A percentile compares a stretch with the other conserved stretches of the same genome.
These are phyloP conservation scores for Xiphorhynchus elegans DNA, from an alignment of 2,113 vertebrate species.

Conservation along the genomic window DNA sequence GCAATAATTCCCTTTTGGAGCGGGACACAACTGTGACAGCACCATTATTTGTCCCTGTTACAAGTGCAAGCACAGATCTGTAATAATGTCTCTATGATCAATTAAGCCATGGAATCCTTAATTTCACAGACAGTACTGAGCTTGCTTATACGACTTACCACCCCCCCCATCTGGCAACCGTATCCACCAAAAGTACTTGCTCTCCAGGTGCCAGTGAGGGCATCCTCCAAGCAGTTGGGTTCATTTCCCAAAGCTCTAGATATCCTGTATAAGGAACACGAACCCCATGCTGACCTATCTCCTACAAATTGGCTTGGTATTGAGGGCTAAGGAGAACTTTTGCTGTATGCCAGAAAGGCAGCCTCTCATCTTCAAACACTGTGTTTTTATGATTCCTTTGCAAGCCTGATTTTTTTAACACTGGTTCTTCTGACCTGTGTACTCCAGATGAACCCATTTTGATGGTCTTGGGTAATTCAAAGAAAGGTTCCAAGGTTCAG, in stretches of 20 bases:
- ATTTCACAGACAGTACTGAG: background rate
- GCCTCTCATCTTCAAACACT: background rate
- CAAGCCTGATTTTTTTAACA: background rate
- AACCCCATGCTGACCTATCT: background rate
- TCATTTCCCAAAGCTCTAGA: background rate
- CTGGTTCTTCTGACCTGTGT: background rate
- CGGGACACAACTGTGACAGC: too few relatives aligned
- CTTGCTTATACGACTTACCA: background rate
- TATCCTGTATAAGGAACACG: background rate
- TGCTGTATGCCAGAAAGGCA: background rate
- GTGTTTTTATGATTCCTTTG: background rate
- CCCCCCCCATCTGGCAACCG: background rate
- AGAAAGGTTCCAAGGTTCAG: background rate
- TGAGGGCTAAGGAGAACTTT: background rate
- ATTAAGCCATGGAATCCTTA: background rate
- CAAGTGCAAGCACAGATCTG: background rate
- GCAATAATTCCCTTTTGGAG: background rate
- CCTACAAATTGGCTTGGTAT: background rate
- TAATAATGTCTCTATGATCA: background rate
- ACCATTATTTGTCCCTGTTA: background rate
- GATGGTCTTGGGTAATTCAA: background rate
- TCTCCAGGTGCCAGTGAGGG: background rate
- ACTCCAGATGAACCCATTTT: slow-evolving; percentile 22
- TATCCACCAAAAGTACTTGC: background rate
- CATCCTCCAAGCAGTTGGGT: background rate